Evolutionary conservation across 2,113 vertebrate species (phyloP).

Genomic region (Mugil cephalus): DNA sequence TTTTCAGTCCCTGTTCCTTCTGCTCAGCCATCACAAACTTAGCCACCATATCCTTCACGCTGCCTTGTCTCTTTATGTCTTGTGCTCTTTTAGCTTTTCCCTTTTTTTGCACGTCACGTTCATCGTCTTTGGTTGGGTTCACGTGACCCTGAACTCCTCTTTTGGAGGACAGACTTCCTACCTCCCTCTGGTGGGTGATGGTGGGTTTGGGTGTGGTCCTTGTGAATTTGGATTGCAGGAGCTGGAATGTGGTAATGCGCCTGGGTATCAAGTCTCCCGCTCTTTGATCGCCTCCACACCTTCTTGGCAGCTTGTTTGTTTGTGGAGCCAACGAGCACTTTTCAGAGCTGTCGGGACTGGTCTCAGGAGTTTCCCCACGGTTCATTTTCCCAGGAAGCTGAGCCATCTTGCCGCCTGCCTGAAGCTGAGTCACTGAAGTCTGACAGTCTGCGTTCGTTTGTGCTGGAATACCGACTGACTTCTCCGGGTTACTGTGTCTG

Average conservation of each 20-base stretch:
- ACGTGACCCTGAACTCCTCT: slow-evolving; percentile 43
- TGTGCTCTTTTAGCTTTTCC: slow-evolving; percentile 37
- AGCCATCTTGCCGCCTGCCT: slow-evolving; percentile 13
- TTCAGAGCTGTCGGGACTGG: background rate
- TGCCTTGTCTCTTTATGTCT: slow-evolving; percentile 63
- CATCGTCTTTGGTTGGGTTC: slow-evolving; percentile 31
- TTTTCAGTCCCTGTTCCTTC: slow-evolving; percentile 72
- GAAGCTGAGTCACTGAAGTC: background rate
- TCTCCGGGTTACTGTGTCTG: background rate
- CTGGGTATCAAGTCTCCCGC: slow-evolving; percentile 32
- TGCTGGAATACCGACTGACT: background rate
- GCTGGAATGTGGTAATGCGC: slow-evolving; percentile 88
- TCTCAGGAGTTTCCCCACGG: slow-evolving; percentile 1
- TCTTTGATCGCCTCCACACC: slow-evolving; percentile 13
- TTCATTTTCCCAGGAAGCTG: background rate
- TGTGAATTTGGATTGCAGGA: slow-evolving; percentile 90
- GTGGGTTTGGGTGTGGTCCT: slow-evolving; percentile 82
- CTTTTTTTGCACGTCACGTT: slow-evolving; percentile 26
- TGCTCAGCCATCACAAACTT: slow-evolving; percentile 87
- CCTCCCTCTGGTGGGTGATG: slow-evolving; percentile 86
- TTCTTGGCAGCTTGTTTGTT: slow-evolving; percentile 7
- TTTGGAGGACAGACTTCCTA: slow-evolving; percentile 84
- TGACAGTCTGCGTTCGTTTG: slow-evolving; percentile 15
- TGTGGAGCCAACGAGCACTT: background rate
- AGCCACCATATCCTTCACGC: slow-evolving; percentile 87